Base-by-base conservation (phyloP, 2,888 invertebrate species). In the Vesta saturnalis region DNA sequence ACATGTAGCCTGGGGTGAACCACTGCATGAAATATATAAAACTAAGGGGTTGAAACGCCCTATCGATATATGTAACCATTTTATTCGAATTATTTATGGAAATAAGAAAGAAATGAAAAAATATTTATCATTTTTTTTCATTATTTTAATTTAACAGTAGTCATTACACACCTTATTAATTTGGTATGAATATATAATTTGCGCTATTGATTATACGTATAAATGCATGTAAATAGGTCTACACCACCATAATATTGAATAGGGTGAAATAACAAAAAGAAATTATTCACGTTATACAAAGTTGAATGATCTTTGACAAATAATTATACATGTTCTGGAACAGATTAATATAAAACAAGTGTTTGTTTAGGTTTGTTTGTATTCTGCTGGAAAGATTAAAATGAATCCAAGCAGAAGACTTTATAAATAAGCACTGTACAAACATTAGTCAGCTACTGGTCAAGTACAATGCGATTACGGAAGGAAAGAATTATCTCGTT, bases 331-430 rank as follows among this genome's bases (percentile, higher is more conserved):
- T 76, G 73, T 74, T 77, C 72, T 71, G 76, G 73, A 76, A 73
- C 69, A 77, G 77, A 78, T 81, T 80, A 80, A 79, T 80, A 80
- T 78, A 76, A 77, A 76, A 77, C 79, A 79, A 82, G 83, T 83
- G 82, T 83, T 83, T 83, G 80, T 82, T 83, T 83, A 83, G 83
- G 83, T 75, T 77, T 82, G 78, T 82, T 82, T 82, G 79, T 75
- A 72, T 76, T 76, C 75, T 77, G 79, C 80, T 80, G 79, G 81
- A 83, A 82, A 83, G 83, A 83, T 83, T 83, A 83, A 83, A 83
- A 82, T 80, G 81, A 82, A 82, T 80, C 83, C 80, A 80, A 81
- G 82, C 83, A 81, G 80, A 82, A 82, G 79, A 81, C 79, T 80
- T 79, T 77, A 78, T 81, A 82, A 82, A 82, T 76, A 75, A 77